Evolutionary conservation across 37 sponge, comb jelly and placozoan genomes (phyloP).

Genomic region (Agelas oroides): DNA sequence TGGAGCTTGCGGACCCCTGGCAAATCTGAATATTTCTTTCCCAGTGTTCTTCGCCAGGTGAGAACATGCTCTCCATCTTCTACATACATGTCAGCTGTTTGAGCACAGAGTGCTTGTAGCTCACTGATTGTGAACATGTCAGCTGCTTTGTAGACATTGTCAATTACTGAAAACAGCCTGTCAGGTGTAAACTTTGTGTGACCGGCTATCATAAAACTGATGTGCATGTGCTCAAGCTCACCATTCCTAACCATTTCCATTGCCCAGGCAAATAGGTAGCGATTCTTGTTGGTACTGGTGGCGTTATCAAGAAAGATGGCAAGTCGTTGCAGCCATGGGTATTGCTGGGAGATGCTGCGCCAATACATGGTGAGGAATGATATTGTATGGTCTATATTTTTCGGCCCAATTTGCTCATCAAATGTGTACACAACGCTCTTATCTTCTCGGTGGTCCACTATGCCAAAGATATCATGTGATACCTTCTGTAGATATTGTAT

Average conservation of each 20-base stretch:
- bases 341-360: too few relatives aligned
- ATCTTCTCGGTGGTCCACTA: slow-evolving; percentile 24
- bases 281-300: slow-evolving; percentile 36
- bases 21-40: slow-evolving; percentile 26
- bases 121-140: slow-evolving; percentile 11
- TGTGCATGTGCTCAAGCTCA: slow-evolving; percentile 2
- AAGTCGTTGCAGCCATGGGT: too few relatives aligned
- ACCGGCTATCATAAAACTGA: slow-evolving; percentile 37
- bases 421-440: neutral
- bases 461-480: too few relatives aligned
- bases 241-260: slow-evolving; percentile 22
- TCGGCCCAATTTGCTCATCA: too few relatives aligned
- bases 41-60: slow-evolving; percentile 4
- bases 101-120: neutral
- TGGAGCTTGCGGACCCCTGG: slow-evolving; percentile 25
- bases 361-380: too few relatives aligned
- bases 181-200: slow-evolving; percentile 63
- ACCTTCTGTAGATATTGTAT: slow-evolving; percentile 41
- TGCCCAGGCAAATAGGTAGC: slow-evolving; percentile 34
- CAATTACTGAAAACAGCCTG: slow-evolving; percentile 24
- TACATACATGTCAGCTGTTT: neutral
- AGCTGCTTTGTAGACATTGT: slow-evolving; percentile 3
- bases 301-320: too few relatives aligned
- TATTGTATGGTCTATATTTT: too few relatives aligned
- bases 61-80: slow-evolving; percentile 7